Conservation (phyloP, 1,140 invertebrate species). For the Zaprionus vittiger region DNA sequence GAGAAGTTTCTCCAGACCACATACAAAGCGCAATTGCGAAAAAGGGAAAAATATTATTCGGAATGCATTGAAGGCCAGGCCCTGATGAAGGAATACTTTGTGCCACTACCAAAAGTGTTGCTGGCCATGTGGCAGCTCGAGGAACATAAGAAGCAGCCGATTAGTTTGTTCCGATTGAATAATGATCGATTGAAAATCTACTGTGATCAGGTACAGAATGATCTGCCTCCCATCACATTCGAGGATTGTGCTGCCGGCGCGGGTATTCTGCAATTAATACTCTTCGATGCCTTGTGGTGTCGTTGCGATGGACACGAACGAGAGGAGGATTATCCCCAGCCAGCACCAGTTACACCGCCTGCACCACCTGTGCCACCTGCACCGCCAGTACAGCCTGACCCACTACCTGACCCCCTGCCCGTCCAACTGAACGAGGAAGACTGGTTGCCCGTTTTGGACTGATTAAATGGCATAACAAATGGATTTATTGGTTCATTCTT, state of each 20-base stretch:
- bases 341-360: neutral
- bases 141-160: constrained; percentile 20
- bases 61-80: neutral
- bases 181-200: constrained; percentile 28
- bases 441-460: constrained; percentile 16
- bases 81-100: constrained; percentile 5
- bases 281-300: constrained; percentile 40
- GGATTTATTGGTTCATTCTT: neutral
- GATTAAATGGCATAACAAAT: neutral
- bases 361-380: neutral
- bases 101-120: constrained; percentile 13
- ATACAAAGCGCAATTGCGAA: constrained; percentile 11
- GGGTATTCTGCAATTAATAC: constrained; percentile 33
- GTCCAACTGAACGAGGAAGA: constrained; percentile 10
- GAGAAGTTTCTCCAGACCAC: neutral
- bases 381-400: neutral
- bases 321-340: constrained; percentile 11
- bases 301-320: constrained; percentile 14
- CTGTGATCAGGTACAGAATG: constrained; percentile 24
- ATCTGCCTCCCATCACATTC: constrained; percentile 33
- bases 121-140: constrained; percentile 34
- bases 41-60: neutral
- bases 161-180: constrained; percentile 21
- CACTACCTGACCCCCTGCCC: neutral
- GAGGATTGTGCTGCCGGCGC: constrained; percentile 31